Evolutionary conservation across 1,140 invertebrate species (phyloP).

Genomic region (Caenorhabditis inopinata): DNA sequence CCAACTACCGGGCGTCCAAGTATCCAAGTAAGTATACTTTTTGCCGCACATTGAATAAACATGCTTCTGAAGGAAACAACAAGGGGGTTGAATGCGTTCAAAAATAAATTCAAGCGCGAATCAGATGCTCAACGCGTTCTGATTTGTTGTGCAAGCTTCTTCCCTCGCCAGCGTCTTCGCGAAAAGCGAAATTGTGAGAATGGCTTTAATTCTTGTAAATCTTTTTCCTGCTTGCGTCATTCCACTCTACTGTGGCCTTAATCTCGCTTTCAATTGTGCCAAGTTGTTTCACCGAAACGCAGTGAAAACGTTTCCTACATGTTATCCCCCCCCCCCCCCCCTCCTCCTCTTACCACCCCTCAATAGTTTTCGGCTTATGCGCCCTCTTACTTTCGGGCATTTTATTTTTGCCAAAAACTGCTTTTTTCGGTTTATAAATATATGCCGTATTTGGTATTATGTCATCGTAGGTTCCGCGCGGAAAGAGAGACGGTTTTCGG

Average conservation of each 20-base stretch:
- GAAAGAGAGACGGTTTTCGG: neutral
- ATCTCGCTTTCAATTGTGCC: constrained; percentile 33
- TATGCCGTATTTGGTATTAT: constrained; percentile 16
- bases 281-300: constrained; percentile 4
- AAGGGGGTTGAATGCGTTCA: no score
- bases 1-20: no score
- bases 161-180: no score
- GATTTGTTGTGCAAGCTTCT: no score
- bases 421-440: neutral
- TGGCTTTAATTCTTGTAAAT: neutral
- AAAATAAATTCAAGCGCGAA: no score
- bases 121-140: no score
- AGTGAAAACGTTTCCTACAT: neutral
- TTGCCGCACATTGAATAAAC: no score
- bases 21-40: no score
- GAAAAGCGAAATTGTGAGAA: no score
- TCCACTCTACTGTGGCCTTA: neutral
- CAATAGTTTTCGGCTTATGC: constrained; percentile 14
- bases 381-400: constrained; percentile 25
- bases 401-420: constrained; percentile 22
- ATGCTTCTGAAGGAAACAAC: no score
- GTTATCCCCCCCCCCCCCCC: neutral
- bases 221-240: constrained; percentile 1
- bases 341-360: neutral
- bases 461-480: neutral